Conservation (phyloP, 2,888 invertebrate genomes). For the Phalera bucephala region DNA sequence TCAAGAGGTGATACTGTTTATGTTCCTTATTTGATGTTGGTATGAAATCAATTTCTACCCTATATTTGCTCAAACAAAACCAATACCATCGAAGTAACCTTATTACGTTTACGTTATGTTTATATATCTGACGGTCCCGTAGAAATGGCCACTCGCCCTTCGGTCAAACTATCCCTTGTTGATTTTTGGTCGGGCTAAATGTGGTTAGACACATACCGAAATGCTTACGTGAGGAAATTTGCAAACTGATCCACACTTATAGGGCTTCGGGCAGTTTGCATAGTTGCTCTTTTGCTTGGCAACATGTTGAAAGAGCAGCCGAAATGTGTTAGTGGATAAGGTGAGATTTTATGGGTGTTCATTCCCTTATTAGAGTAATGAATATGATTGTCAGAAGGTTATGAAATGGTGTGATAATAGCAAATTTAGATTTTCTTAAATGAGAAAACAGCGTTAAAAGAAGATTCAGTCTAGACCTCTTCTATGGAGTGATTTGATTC, state of each 20-base stretch:
- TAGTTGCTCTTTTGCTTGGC: conserved; percentile 11
- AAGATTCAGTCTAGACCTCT: too few species aligned
- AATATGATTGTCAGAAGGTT: too few species aligned
- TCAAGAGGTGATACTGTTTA: too few species aligned
- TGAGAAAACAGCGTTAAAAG: too few species aligned
- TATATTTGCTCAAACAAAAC: neutral
- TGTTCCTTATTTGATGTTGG: too few species aligned
- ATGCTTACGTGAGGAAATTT: conserved; percentile 25
- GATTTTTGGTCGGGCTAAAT: conserved; percentile 24
- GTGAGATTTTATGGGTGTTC: too few species aligned
- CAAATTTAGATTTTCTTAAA: too few species aligned
- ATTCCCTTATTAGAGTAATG: too few species aligned
- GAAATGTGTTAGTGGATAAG: neutral
- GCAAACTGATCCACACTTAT: conserved; percentile 12
- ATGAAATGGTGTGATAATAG: too few species aligned
- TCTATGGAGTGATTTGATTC: too few species aligned
- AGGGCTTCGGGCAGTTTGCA: conserved; percentile 12
- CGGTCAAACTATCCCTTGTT: conserved; percentile 17
- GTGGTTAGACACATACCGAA: conserved; percentile 22
- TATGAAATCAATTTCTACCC: neutral
- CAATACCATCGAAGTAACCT: neutral
- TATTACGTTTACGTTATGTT: neutral
- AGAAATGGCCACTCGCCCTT: conserved; percentile 1
- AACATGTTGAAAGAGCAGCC: conserved; percentile 4
- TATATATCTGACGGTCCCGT: neutral